Conservation (phyloP, 2,888 invertebrate genomes). For the Caradrina clavipalpis region DNA sequence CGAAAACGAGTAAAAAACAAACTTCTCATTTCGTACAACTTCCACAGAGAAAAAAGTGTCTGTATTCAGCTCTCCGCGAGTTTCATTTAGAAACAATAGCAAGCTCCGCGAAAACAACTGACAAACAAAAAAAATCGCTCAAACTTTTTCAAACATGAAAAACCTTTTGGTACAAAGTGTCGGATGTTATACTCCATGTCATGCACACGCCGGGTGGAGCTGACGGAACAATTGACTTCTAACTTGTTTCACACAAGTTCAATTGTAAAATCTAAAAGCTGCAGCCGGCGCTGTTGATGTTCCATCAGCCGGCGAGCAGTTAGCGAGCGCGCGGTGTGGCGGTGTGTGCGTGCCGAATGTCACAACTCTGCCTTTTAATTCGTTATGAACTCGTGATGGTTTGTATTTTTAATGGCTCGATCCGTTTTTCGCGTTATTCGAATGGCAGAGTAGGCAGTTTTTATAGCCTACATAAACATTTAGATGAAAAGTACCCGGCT, state of each 20-base stretch:
- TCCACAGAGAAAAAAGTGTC: not conserved
- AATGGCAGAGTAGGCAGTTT: not conserved
- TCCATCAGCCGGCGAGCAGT: not conserved
- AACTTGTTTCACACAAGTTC: not conserved
- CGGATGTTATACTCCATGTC: conserved; percentile 1
- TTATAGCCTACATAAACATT: not conserved
- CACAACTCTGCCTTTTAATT: not conserved
- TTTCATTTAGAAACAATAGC: conserved; percentile 19
- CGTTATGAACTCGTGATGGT: not conserved
- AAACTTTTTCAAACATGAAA: conserved; percentile 26
- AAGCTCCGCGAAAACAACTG: conserved; percentile 1
- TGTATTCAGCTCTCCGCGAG: not conserved
- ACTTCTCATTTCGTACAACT: conserved; percentile 8
- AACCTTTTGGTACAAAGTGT: conserved; percentile 10
- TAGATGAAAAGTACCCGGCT: no score
- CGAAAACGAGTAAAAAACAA: conserved; percentile 3
- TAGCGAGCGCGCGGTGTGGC: not conserved
- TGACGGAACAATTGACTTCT: not conserved
- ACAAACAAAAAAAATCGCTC: conserved; percentile 7
- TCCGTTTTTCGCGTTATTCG: not conserved
- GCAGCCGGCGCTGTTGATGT: not conserved
- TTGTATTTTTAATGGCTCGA: not conserved
- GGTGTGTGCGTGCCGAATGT: no score
- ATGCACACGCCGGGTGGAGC: not conserved
- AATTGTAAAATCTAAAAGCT: not conserved